Evolutionary conservation across 1,140 invertebrate genomes (phyloP).

Genomic region (Druon quercuslanigerum): DNA sequence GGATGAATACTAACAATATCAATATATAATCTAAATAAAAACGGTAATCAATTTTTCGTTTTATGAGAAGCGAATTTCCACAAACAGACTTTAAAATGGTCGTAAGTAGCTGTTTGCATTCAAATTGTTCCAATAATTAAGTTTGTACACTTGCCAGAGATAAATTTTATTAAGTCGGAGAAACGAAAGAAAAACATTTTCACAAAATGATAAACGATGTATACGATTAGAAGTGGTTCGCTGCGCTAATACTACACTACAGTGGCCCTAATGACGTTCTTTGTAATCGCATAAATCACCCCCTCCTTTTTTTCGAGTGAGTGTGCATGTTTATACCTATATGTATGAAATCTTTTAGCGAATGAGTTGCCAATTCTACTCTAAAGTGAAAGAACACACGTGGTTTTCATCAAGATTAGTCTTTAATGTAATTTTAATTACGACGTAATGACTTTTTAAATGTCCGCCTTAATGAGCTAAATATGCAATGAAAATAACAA

Average conservation of each 20-base stretch:
- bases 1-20: too few relatives aligned
- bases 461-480: background rate
- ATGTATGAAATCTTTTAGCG: background rate
- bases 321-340: background rate
- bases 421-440: slow-evolving; percentile 35
- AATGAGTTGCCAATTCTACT: background rate
- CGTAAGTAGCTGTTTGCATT: too few relatives aligned
- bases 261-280: slow-evolving; percentile 1
- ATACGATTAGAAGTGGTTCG: background rate
- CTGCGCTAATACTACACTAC: background rate
- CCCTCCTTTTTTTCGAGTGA: background rate
- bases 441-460: slow-evolving; percentile 25
- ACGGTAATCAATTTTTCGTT: too few relatives aligned
- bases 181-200: background rate
- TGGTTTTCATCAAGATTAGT: slow-evolving; percentile 20
- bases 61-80: too few relatives aligned
- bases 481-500: background rate
- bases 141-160: background rate
- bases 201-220: background rate
- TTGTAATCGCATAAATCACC: background rate
- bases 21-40: too few relatives aligned
- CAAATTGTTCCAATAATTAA: background rate
- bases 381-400: background rate
- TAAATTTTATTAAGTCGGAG: background rate
- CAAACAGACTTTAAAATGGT: too few relatives aligned